phyloP scores from a whole-genome alignment of 1,140 invertebrate species.

The Solen grandis region DNA sequence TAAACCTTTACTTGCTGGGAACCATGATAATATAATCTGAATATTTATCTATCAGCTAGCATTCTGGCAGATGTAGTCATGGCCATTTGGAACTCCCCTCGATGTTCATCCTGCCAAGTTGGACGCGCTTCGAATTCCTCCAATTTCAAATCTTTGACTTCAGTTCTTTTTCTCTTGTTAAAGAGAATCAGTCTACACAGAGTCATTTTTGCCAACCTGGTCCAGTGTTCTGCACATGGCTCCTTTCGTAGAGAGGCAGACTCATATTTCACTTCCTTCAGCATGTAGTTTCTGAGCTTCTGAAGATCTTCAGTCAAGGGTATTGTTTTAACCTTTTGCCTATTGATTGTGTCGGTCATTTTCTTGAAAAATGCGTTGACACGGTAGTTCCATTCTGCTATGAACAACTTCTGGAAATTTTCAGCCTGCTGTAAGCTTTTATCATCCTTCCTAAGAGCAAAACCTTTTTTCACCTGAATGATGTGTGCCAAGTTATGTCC shows the following conservation, averaged over 20 bases:
- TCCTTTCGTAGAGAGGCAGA: not conserved
- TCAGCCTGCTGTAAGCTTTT: slow-evolving; percentile 2
- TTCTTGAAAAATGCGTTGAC: slow-evolving; percentile 18
- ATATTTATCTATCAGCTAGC: not conserved
- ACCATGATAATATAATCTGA: not conserved
- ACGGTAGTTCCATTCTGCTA: slow-evolving; percentile 23
- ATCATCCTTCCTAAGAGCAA: not conserved
- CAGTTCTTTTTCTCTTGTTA: not conserved
- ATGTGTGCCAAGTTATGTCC: slow-evolving; percentile 9
- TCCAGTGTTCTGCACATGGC: not conserved
- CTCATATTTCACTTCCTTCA: not conserved
- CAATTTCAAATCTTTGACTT: not conserved
- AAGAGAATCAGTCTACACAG: not conserved
- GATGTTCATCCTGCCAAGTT: not conserved
- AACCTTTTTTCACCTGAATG: slow-evolving; percentile 27
- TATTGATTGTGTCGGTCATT: slow-evolving; percentile 2
- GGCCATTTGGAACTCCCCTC: not conserved
- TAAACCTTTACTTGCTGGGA: no score
- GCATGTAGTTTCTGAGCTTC: slow-evolving; percentile 2
- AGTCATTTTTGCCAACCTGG: not conserved
- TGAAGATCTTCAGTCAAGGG: slow-evolving; percentile 35
- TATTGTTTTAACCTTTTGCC: slow-evolving; percentile 16
- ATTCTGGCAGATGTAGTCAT: not conserved
- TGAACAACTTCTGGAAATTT: slow-evolving; percentile 22
- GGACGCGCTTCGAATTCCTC: not conserved